Evolutionary conservation across 2,113 vertebrate species (phyloP), one percentile per base, ranked within the genome.

Genomic region (Columba livia): DNA sequence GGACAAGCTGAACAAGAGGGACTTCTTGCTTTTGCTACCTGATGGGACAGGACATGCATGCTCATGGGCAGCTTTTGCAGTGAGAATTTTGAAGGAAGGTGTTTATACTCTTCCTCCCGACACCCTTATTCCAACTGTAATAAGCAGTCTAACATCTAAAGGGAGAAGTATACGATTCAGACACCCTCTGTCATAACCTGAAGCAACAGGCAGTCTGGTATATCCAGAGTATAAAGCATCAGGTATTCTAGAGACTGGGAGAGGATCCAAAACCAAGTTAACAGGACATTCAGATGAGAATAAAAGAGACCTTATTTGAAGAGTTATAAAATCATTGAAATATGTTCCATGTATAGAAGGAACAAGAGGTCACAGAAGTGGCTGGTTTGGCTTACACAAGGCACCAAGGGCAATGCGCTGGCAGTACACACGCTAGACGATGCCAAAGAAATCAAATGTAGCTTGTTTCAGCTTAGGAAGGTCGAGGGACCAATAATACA

Each of bases 391-490:
- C 90, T 95, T 90, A 65, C 66, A 40, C 53, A 62, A 93, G 88
- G 80, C 92, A 93, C 53, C 1, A 8, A 96, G 94, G 93, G 90
- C 96, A 95, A 67, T 17, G 8, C 1, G 15, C 77, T 97, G 96
- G 94, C 95, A 94, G 79, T 53, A 36, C 72, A 88, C 14, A 7
- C 3, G 32, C 60, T 50, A 60, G 48, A 67, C 0, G 4, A 57
- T 87, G 96, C 96, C 96, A 97, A 95, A 97, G 79, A 96, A 96
- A 95, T 94, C 93, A 96, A 92, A 88, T 58, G 85, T 44, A 94
- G 70, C 73, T 86, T 81, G 72, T 73, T 88, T 61, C 83, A 95
- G 72, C 65, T 92, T 65, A 93, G 79, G 48, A 80, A 95, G 82
- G 94, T 82, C 92, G 86, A 95, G 83, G 54, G 93, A 95, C 92